Evolutionary conservation across 2,888 invertebrate species (phyloP), one percentile per base, ranked within the genome.

Genomic region (Dryadula phaetusa): DNA sequence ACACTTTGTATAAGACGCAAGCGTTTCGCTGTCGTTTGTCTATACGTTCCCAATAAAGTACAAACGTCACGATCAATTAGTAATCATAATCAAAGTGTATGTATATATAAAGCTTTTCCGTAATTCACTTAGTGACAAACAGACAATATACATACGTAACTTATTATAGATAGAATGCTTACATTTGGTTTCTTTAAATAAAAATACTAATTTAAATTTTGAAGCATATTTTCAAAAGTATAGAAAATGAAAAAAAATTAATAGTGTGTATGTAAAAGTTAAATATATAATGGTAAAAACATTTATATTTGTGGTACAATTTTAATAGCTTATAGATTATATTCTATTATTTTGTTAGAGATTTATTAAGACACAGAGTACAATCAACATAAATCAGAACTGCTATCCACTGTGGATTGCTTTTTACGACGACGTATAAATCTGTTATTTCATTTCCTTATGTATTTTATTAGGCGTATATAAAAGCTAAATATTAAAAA

Each of bases 361-460:
- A 20, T 54, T 54, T 54, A 37, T 54, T 54, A n/a, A 54, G 37
- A 20, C 53, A 18, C 1, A 34, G 53, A 18, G 34, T 4, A 54
- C 34, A 37, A 54, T 54, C 37, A 37, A 22, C 54, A 54, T 54
- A 54, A 54, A 54, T 54, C 22, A 54, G 37, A 54, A 54, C 7
- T 22, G 34, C 32, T 54, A 20, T 54, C 34, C 53, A 34, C 18
- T 34, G 34, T 20, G 20, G 3, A 54, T 54, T 54, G 54, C 54
- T 54, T 54, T 54, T 37, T 37, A 54, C 37, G 54, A 37, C 54
- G 10, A 20, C 37, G n/a, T 37, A 54, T 54, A 54, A 54, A 54
- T 54, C 37, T 54, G 37, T 22, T 14, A 8, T 54, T 54, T 54
- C 37, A 22, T 37, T 54, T 54, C 54, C 37, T 20, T 37, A 37